Base-by-base conservation (phyloP, 2,888 invertebrate genomes). In the Rhimphoctona megacephalus region DNA sequence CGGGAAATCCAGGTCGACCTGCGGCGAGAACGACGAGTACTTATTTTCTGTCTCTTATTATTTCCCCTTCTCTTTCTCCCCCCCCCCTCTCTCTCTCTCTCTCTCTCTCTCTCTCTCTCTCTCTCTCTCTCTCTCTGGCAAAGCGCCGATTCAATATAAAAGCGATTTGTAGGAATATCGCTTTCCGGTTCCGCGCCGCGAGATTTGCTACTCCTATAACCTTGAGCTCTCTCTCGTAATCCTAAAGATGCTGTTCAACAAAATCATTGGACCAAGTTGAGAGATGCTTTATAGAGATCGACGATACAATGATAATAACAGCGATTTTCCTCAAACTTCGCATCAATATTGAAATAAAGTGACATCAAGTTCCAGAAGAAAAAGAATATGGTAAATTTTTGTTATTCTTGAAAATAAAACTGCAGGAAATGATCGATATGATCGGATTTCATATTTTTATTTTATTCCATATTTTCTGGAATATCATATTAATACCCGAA, bases 111-210 rank as follows among this genome's bases (percentile, higher is more conserved):
- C 25, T 46, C 11, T 3, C 30, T 36, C 33, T n/a, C 57, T n/a
- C 43, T 33, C 52, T 73, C 77, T 73, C 22, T 4, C 49, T 67
- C 72, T 30, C 36, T 33, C 81, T 46, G 57, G 46, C 66, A 81
- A 52, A 78, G 49, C 78, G 74, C 64, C 81, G 74, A 87, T 87
- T 82, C 79, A 76, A 85, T 85, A 85, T 76, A 82, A 82, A 87
- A 85, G 64, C 78, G 84, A 87, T 87, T 84, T 87, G 81, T 49
- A 64, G 79, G 70, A 85, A 85, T 85, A 82, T 87, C 76, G 69
- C 79, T 84, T 87, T 84, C 74, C 79, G 76, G 70, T 57, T 30
- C 36, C 54, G 81, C 46, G 64, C 49, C 25, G 52, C 61, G 22
- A 72, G 57, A 49, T 6, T 43, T 25, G 46, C 61, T 19, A 64